Evolutionary conservation across 2,797 vertebrate species (phyloP), one percentile per base, ranked within the genome.

Genomic region (Ataeniobius toweri): DNA sequence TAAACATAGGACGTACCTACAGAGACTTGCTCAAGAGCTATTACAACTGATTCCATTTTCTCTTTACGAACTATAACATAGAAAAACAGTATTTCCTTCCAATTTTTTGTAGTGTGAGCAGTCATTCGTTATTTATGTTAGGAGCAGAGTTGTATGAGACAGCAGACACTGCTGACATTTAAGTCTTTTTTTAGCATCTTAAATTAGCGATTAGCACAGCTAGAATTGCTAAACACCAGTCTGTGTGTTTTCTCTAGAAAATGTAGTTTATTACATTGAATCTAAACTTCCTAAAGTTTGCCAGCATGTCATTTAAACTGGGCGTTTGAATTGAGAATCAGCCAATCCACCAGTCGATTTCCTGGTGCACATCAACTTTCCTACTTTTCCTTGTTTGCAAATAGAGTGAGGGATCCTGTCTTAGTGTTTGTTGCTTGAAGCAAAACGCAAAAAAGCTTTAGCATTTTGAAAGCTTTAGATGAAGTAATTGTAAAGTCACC

Each of bases 401-500:
- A 44, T 39, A 2, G 5, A 26, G 18, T 28, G 20, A n/a, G 31
- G 24, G 44, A 71, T 77, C 14, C 24, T 53, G 63, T 56, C 50
- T 39, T 0, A 24, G 20, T 56, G 20, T 56, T n/a, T 44, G 58
- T n/a, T 26, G 51, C 6, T n/a, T 24, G 73, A 73, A 1, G 59
- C 5, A 56, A 28, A 83, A 41, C 13, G 8, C 50, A 9, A 55
- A 26, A 59, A 78, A 50, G 65, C 4, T 46, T 6, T 39, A n/a
- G 59, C 20, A 20, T 20, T 53, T 53, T 5, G 12, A 14, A 14
- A 59, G 58, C n/a, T 28, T 31, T 44, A 63, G 18, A 53, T 55
- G 6, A 48, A 50, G 70, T 18, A 59, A 73, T 24, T 74, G 65
- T 51, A 75, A 55, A 81, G 53, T 82, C 71, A 82, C 41, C 26